Base-by-base conservation (phyloP, 2,888 invertebrate genomes). In the Prosopocoilus inquinatus region DNA sequence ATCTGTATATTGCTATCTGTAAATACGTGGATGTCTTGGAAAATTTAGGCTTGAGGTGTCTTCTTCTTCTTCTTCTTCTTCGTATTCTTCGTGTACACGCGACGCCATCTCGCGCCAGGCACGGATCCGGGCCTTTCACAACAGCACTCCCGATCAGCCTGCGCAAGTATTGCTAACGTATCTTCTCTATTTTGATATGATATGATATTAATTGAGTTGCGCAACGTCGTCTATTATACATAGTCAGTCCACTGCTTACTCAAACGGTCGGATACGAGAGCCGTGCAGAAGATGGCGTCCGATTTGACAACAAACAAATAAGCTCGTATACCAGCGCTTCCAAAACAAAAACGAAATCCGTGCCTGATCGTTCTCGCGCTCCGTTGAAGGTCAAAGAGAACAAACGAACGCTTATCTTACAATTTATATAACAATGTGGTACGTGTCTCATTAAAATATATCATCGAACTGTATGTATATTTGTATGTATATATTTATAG, bases 131-230 rank as follows among this genome's bases (percentile, higher is more conserved):
- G 32, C 16, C 5, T 36, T 45, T 50, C 43, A 57, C 63, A 66
- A 57, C 63, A 66, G 67, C 67, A 66, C 64, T 68, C 66, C 60
- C 54, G 66, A 64, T 66, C 64, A 63, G 53, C 20, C 51, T 55
- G 53, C 53, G 43, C 44, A 41, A 53, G 51, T 48, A 41, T 53
- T 59, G 50, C 53, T 57, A 56, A 47, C 33, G 39, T 47, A 45
- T 59, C 49, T 54, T 55, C 43, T 39, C 49, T 55, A 59, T 62
- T 56, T 62, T 70, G 69, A 72, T 71, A 71, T 72, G 72, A 69
- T 66, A 64, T 69, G 70, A 71, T 72, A 70, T n/a, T 68, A 67
- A 61, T 68, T 61, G 57, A 28, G 20, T 28, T 28, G 3, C 20
- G 20, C 20, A n/a, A 28, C 20, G 20, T 28, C 5, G 20, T 28